These are phyloP conservation scores for Platypus cylindrus DNA, from an alignment of 2,888 invertebrate genomes.

Conservation along the genomic window DNA sequence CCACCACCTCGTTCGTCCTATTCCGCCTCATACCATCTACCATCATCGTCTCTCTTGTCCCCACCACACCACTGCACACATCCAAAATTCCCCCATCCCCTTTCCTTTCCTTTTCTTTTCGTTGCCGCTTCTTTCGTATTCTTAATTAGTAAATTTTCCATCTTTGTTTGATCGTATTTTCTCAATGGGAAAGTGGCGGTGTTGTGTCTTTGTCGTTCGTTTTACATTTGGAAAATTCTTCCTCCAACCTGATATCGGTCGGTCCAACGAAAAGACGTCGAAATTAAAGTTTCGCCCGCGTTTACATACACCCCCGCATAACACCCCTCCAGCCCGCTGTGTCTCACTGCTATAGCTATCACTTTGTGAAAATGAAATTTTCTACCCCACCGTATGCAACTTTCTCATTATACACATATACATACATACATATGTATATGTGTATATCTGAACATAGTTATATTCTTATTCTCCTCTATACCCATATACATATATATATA, in stretches of 20 bases:
- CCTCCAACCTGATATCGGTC: conserved; percentile 12
- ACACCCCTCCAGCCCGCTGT: no score
- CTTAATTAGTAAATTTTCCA: conserved; percentile 53
- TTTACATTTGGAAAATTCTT: conserved; percentile 30
- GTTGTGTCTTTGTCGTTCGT: conserved; percentile 41
- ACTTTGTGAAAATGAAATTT: conserved; percentile 36
- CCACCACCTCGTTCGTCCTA: no score
- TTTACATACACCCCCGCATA: no score
- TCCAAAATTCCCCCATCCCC: no score
- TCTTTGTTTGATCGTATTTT: conserved; percentile 34
- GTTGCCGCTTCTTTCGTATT: conserved; percentile 52
- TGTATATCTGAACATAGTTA: no score
- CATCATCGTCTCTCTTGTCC: no score
- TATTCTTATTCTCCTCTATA: no score
- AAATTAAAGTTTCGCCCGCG: conserved; percentile 34
- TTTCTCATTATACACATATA: conserved; percentile 36
- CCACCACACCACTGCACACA: no score
- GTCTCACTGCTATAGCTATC: conserved; percentile 19
- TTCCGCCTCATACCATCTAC: no score
- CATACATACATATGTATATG: conserved; percentile 11
- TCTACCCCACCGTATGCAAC: conserved; percentile 37
- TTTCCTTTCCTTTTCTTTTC: no score
- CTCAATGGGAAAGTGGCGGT: conserved; percentile 29
- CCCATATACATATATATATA: no score
- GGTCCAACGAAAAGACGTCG: conserved; percentile 30